Evolutionary conservation across 2,113 vertebrate species (phyloP), one percentile per base, ranked within the genome.

Genomic region (Crypturellus undulatus): DNA sequence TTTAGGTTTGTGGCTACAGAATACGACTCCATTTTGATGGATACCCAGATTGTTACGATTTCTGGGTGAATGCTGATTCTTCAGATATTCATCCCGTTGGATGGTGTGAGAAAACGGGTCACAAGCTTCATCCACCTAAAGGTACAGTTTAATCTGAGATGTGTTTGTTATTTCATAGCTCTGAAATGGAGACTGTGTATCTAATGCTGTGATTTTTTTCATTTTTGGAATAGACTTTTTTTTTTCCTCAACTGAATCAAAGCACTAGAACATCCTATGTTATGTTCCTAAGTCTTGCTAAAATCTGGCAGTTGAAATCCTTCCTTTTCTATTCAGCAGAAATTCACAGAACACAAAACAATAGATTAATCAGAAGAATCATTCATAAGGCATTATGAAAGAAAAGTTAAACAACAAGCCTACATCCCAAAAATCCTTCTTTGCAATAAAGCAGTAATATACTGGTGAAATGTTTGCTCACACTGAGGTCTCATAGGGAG

Each of bases 81-180:
- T 96, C 98, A 45, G 98, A 99, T 64, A 98, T 99, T 75, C 98
- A 98, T 87, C 98, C 98, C 3, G 98, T 98, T 30, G 98, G 98
- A 20, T 99, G 98, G 98, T 98, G 98, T 93, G 98, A 99, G 95
- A 99, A 98, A 97, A 99, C 98, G 8, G 97, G 98, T 59, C 98
- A 99, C 94, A 99, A 98, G 59, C 98, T 99, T 93, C 97, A 98
- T 93, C 98, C 98, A 63, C 98, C 98, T 9, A 99, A 98, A 98
- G 98, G 98, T 98, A 94, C 24, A 78, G n/a, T 45, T 36, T 94
- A 85, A 38, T 77, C n/a, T 77, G 70, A 36, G 90, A 68, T 60
- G 11, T 30, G 12, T 77, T 5, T 13, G 3, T 82, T 45, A 40
- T 87, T 80, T 45, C 10, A 26, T 12, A 67, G n/a, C 49, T 89